A percentile compares a stretch with the other conserved stretches of the same genome.
These are phyloP conservation scores for Eurystomus gularis DNA, from an alignment of 2,113 vertebrate genomes.

Conservation along the genomic window DNA sequence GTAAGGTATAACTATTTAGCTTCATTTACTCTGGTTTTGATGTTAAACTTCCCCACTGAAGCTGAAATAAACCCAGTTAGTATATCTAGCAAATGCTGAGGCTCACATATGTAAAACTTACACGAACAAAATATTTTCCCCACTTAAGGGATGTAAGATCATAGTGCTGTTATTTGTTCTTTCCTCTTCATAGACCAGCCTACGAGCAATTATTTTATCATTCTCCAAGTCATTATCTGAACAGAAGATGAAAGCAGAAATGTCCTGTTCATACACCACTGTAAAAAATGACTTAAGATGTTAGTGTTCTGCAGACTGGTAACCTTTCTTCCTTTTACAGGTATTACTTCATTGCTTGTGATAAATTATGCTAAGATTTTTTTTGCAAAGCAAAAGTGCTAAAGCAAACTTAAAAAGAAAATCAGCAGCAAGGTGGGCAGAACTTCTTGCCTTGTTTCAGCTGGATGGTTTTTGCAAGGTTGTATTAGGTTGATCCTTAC, in stretches of 20 bases:
- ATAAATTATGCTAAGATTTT: not conserved
- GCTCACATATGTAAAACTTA: not conserved
- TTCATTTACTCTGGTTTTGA: not conserved
- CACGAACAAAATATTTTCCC: not conserved
- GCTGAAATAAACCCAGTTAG: not conserved
- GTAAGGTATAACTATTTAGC: not conserved
- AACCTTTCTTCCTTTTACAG: not conserved
- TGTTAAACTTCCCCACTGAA: not conserved
- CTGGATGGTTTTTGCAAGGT: not conserved
- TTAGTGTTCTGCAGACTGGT: not conserved
- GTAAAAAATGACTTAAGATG: not conserved
- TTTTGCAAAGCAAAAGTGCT: not conserved
- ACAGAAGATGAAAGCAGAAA: not conserved
- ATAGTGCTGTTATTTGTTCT: not conserved
- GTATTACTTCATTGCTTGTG: not conserved
- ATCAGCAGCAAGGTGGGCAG: not conserved
- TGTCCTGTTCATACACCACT: not conserved
- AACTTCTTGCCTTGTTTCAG: not conserved
- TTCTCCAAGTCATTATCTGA: not conserved
- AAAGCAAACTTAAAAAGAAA: not conserved
- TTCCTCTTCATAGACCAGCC: not conserved
- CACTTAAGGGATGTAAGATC: not conserved
- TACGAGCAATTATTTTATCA: not conserved
- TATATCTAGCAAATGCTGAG: not conserved
- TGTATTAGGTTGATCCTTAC: rapidly evolving